Base-by-base conservation (phyloP, 2,888 invertebrate genomes). In the Mythimna pallens region DNA sequence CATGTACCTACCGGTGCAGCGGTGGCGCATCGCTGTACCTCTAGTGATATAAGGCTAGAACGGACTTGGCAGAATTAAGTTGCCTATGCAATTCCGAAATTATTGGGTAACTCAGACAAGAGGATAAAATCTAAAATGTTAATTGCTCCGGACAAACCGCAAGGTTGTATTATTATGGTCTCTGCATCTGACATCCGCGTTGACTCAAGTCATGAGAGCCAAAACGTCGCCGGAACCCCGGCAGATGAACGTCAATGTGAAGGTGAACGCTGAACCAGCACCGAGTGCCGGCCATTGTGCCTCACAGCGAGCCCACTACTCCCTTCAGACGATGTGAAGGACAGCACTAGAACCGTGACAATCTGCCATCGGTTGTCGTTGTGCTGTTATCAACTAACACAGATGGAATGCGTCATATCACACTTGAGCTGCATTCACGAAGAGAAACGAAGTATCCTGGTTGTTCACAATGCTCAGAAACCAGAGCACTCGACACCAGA, bases 201-300 rank as follows among this genome's bases (percentile, higher is more conserved):
- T 36, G 36, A 58, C 52, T 14, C 58, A 30, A n/a, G 34, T 36
- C 25, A 52, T 59, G 63, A 63, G 36, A 50, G 59, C 8, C 17
- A 25, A 76, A 61, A 40, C 59, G 69, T 40, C 30, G n/a, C 30
- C 61, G 78, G 61, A 59, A 78, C 57, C 30, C 59, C n/a, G n/a
- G 63, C 65, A 67, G 65, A 63, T 58, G 67, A 63, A 52, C 55
- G 14, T 50, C 76, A 55, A 68, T 68, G 76, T 40, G 59, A 76
- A 75, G 67, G 67, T 75, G 63, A 59, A 30, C 36, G 12, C 36
- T 54, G 67, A 75, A 59, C 47, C 59, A 67, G 54, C 54, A 30
- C 17, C n/a, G 50, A 43, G 8, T 52, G 20, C 43, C 50, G 36
- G 34, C 9, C 20, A 47, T 54, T 64, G 76, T 64, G n/a, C 10